Evolutionary conservation across 2,113 vertebrate species (phyloP).

Genomic region (Polypterus bichir): DNA sequence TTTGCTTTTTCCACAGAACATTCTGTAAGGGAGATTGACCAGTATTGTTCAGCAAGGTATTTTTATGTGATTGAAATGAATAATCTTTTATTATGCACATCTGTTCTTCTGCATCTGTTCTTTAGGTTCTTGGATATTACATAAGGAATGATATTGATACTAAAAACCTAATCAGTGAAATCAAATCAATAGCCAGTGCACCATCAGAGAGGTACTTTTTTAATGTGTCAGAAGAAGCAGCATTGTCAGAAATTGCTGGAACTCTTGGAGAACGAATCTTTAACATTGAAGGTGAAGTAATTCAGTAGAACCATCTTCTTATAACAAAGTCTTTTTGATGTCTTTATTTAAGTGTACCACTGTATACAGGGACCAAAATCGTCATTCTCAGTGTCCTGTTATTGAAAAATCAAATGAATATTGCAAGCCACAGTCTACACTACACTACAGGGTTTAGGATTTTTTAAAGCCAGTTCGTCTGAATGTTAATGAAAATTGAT

Average conservation of each 20-base stretch:
- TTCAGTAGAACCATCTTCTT: not conserved
- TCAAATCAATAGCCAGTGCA: conserved; percentile 80
- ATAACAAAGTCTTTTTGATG: not conserved
- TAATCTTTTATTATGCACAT: no score
- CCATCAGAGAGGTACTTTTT: conserved; percentile 82
- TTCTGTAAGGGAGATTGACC: not conserved
- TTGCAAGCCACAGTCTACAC: no score
- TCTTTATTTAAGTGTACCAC: not conserved
- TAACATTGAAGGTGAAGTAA: conserved; percentile 78
- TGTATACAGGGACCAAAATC: no score
- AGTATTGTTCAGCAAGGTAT: no score
- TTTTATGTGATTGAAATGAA: no score
- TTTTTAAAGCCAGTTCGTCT: no score
- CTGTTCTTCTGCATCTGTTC: conserved; percentile 12
- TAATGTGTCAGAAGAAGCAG: conserved; percentile 78
- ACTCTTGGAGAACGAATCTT: conserved; percentile 85
- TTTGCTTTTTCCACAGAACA: not conserved
- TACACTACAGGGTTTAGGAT: no score
- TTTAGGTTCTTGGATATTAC: conserved; percentile 83
- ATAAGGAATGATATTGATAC: conserved; percentile 67
- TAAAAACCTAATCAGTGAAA: conserved; percentile 77
- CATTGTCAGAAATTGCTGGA: conserved; percentile 75
- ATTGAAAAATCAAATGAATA: no score
- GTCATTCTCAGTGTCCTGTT: no score
- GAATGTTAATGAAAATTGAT: no score